Evolutionary conservation across 2,888 invertebrate species (phyloP).

Genomic region (Drosophila eohydei): DNA sequence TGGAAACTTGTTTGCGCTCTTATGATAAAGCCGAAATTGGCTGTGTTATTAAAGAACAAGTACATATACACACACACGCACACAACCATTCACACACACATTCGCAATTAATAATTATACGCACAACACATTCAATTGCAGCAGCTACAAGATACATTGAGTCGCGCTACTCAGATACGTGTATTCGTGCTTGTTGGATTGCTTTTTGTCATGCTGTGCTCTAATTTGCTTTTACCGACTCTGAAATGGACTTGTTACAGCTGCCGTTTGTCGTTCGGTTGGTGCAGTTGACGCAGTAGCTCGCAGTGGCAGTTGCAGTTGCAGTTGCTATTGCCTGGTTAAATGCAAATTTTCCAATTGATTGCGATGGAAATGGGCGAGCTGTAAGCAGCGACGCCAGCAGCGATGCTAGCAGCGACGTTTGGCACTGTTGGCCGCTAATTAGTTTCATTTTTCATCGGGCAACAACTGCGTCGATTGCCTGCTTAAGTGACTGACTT

Average conservation of each 20-base stretch:
- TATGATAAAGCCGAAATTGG: slow-evolving; percentile 63
- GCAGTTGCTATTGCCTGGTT: slow-evolving; percentile 39
- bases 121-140: slow-evolving; percentile 42
- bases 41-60: slow-evolving; percentile 34
- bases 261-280: slow-evolving; percentile 43
- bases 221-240: slow-evolving; percentile 67
- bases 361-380: slow-evolving; percentile 71
- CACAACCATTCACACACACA: slow-evolving; percentile 9
- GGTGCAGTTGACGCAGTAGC: slow-evolving; percentile 30
- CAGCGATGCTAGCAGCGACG: slow-evolving; percentile 23
- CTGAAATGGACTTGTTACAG: slow-evolving; percentile 63
- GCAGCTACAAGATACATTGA: slow-evolving; percentile 13
- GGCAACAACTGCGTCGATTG: slow-evolving; percentile 53
- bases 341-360: slow-evolving; percentile 81
- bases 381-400: slow-evolving; percentile 17
- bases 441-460: slow-evolving; percentile 76
- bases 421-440: slow-evolving; percentile 57
- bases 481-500: slow-evolving; percentile 59
- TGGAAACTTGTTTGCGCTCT: slow-evolving; percentile 48
- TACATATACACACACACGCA: slow-evolving; percentile 1
- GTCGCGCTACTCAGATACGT: slow-evolving; percentile 24
- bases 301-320: slow-evolving; percentile 31
- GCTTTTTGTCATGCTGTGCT: slow-evolving; percentile 64
- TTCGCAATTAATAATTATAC: slow-evolving; percentile 75
- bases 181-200: slow-evolving; percentile 45